Base-by-base conservation (phyloP, 2,113 vertebrate species). In the Paraplagusia blochii region DNA sequence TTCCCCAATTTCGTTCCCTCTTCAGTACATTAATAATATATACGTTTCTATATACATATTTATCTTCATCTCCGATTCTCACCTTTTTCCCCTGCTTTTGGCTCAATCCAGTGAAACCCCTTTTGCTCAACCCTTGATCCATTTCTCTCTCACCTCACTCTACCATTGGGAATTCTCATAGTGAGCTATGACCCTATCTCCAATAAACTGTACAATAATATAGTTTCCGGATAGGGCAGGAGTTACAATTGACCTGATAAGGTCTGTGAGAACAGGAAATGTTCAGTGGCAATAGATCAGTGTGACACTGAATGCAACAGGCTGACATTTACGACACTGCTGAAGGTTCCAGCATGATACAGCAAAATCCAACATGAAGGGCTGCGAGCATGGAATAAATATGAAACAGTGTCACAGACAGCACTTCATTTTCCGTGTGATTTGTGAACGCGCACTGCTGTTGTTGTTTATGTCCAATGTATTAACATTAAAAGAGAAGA, bases 401-500 rank as follows among this genome's bases (percentile, higher is more conserved):
- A 39, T 18, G 29, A 15, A 36, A 42, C n/a, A 18, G 10, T 22
- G 16, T 10, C 8, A 35, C 12, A 13, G 13, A 16, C 40, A 38
- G 4, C 1, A 6, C 1, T 48, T 49, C 44, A 43, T 29, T 44
- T 44, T 16, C 51, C 43, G 38, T 22, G 13, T 0, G 22, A 48
- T 2, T 44, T 47, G 72, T 40, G 13, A 11, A 38, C 8, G 10
- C 8, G 10, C 11, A 40, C 11, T 40, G 38, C 12, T 40, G 38
- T 40, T 50, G 59, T 52, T 18, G 13, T 8, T 63, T 67, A 22
- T 22, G 17, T 22, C 45, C 9, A 67, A 58, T 40, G 39, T 58
- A 72, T 63, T 53, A n/a, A n/a, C 58, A 56, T 63, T 56, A 66
- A 56, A 45, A 55, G 17, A 58, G 50, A 39, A 54, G 22, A 29